Evolutionary conservation across 2,888 invertebrate species (phyloP).

Genomic region (Craniophora ligustri): DNA sequence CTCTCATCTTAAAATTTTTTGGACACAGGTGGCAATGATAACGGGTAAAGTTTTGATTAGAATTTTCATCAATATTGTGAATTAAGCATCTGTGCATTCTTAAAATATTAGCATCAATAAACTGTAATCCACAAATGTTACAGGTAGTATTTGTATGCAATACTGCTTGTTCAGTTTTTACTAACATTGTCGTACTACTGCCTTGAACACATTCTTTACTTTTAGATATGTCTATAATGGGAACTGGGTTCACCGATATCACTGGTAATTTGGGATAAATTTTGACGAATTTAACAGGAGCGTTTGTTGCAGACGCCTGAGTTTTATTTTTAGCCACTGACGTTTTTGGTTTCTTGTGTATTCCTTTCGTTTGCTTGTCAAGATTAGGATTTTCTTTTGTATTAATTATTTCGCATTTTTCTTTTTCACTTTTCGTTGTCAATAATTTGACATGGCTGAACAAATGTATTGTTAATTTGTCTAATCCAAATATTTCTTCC

Average conservation of each 20-base stretch:
- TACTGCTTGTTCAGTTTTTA: constrained; percentile 69
- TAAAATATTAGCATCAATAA: constrained; percentile 91
- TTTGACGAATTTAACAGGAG: constrained; percentile 81
- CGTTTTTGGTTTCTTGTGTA: constrained; percentile 72
- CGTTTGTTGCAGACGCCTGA: constrained; percentile 59
- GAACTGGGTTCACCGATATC: constrained; percentile 74
- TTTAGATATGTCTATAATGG: constrained; percentile 73
- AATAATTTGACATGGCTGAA: constrained; percentile 91
- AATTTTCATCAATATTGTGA: constrained; percentile 85
- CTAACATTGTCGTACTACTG: constrained; percentile 59
- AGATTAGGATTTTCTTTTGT: constrained; percentile 54
- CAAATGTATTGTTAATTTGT: constrained; percentile 95
- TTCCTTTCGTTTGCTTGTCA: constrained; percentile 60
- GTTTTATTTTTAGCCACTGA: constrained; percentile 81
- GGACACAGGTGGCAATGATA: constrained; percentile 93
- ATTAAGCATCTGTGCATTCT: constrained; percentile 93
- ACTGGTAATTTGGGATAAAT: constrained; percentile 84
- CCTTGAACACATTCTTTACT: constrained; percentile 61
- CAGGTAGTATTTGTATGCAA: constrained; percentile 80
- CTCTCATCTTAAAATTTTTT: constrained; percentile 94
- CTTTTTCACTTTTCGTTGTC: constrained; percentile 56
- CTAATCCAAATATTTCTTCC: constrained; percentile 92
- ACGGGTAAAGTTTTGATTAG: constrained; percentile 75
- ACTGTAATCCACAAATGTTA: constrained; percentile 92
- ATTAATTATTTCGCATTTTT: constrained; percentile 51